Evolutionary conservation across 1,140 invertebrate species (phyloP), one percentile per base, ranked within the genome.

Genomic region (Sycophila sp.): DNA sequence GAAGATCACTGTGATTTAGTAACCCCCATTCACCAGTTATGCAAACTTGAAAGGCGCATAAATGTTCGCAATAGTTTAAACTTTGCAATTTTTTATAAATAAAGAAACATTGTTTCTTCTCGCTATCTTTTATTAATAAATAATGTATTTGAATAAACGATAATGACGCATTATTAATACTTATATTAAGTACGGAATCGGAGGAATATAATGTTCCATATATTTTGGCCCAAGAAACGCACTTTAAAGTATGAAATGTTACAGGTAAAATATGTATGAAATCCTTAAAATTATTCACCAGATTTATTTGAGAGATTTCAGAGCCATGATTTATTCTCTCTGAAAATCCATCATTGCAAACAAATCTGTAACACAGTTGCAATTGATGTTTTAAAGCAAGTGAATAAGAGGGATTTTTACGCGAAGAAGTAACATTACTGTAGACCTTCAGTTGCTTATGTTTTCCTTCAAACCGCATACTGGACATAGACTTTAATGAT

Each of bases 401-500:
- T 17, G 58, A 71, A 13, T 38, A 32, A 13, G 40, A 26, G 13
- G 68, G 56, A 59, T 70, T 73, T 60, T 7, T 47, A 34, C 72
- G 40, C 7, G 74, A 76, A n/a, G 59, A 71, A 8, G 60, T 64
- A 34, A 65, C 51, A 53, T 74, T 65, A 7, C 64, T 66, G 17
- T 59, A 34, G 36, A 67, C 40, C 75, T 76, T 76, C 0, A 69
- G 47, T 66, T 72, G 30, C 38, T 70, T 69, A 58, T 78, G 77
- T 64, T 74, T 75, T 1, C 28, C 66, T 65, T 76, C 74, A 64
- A 65, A 76, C 8, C 72, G 32, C 4, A 78, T 75, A 38, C 59
- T 71, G 7, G 19, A 53, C 10, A 74, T 51, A 45, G 69, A 45
- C 26, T 64, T 64, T 0, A 74, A 17, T 17, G 72, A 65, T 3